Percentiles rank a stretch among this genome's conserved stretches.
Evolutionary conservation across 2,113 vertebrate species (phyloP).

Genomic region (Thryonomys swinderianus): DNA sequence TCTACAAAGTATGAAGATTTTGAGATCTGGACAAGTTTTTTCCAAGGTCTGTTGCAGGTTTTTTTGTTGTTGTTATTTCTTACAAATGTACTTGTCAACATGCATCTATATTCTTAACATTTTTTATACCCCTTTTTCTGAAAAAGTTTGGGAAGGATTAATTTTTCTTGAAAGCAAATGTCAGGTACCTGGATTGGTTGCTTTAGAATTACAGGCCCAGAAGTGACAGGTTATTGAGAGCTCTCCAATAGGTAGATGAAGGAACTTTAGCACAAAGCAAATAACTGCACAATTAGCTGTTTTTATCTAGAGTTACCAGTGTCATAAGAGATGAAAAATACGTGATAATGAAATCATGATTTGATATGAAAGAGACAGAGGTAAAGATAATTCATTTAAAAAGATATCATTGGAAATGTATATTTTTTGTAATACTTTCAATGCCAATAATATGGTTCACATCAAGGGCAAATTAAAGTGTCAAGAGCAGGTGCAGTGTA

Average conservation of each 20-base stretch:
- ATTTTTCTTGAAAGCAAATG: neutral
- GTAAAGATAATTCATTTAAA: neutral
- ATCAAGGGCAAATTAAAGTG: slow-evolving; percentile 6
- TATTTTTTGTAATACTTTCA: neutral
- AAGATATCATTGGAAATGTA: slow-evolving; percentile 28
- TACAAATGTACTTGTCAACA: neutral
- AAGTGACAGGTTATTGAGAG: neutral
- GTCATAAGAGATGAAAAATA: neutral
- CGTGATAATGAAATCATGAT: neutral
- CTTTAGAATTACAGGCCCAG: neutral
- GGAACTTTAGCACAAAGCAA: neutral
- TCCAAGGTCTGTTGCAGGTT: neutral
- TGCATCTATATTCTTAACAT: neutral
- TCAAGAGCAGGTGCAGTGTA: neutral
- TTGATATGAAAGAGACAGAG: neutral
- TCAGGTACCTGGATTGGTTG: neutral
- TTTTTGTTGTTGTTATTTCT: neutral
- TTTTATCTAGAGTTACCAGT: neutral
- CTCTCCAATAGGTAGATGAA: neutral
- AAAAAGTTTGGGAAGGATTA: neutral
- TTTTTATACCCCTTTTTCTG: neutral
- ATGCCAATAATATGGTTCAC: neutral
- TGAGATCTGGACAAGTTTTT: neutral
- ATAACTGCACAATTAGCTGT: neutral
- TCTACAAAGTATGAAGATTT: neutral